Base-by-base conservation (phyloP, 92 coral and sea anemone species). In the Scolanthus callimorphus region DNA sequence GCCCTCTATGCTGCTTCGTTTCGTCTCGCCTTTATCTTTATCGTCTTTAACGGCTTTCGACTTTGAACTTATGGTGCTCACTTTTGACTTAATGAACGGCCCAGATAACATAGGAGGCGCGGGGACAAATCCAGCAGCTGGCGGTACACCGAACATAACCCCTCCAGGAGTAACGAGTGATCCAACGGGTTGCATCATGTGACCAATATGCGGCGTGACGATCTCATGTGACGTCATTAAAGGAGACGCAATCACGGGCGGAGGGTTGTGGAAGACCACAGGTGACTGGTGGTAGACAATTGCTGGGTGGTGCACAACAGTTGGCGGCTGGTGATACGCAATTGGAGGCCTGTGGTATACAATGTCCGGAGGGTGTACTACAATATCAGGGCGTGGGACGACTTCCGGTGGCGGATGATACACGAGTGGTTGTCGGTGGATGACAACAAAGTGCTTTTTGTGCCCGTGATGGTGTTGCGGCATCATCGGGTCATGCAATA, bases 321-420 rank as follows among this genome's bases (percentile, higher is more conserved):
- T 81, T 11, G 88, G 74, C n/a, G 88, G 84, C 54, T 81, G 88
- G 22, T 81, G 84, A 31, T 47, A 76, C 62, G 77, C 47, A 17
- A 81, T 50, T 4, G 74, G 29, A 10, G 88, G 88, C 41, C 84
- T 59, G 41, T 81, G 84, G 34, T 76, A 76, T 54, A 81, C 68
- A 31, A 81, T 55, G 43, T 71, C 77, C n/a, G 88, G 88, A 17
- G 57, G 83, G 27, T 69, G 84, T 55, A 81, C 66, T 65, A 81
- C 27, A 49, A 81, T 63, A 30, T 76, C 84, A 6, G 84, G 84
- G n/a, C 46, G 70, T 3, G 67, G 74, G 39, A 59, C 62, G 22
- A 81, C 71, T 39, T 70, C 70, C 20, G 88, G 74, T 12, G 88
- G 76, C 8, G 78, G 73, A 17, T 57, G 75, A 30, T 76, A 81